Evolutionary conservation across 2,888 invertebrate genomes (phyloP), one percentile per base, ranked within the genome.

Genomic region (Lycia hirtaria): DNA sequence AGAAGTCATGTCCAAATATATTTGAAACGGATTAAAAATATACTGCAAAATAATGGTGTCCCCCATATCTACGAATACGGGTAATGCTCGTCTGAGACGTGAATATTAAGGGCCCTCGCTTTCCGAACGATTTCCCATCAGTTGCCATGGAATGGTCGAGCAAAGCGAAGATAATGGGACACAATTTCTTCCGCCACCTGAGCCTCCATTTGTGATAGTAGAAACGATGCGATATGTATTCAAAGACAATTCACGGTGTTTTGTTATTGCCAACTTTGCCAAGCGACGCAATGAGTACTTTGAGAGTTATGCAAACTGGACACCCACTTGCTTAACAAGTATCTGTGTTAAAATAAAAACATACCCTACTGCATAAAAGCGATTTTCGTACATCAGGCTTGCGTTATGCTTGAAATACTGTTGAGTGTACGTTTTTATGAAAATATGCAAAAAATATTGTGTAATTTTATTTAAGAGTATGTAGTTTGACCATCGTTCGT

Each of bases 111-210:
- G 69, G 72, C 68, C 72, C 72, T 77, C 75, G 74, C 75, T 75
- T 80, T 81, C 80, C 80, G 72, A 78, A 80, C 83, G 83, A 82
- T 86, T 83, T 77, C 75, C 83, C 83, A 85, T 86, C 80, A 83
- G 75, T 81, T 77, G 79, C 79, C 81, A 85, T 84, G 83, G 83
- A 88, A 85, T 82, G 80, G 83, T 78, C 78, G 81, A 75, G 78
- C 78, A 80, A 75, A 75, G 79, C 81, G 80, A 72, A 80, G 73
- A 75, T 86, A 87, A 88, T 85, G 80, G 85, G 74, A 73, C 80
- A 83, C 87, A 83, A 87, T 87, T 87, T 83, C 83, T 81, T 83
- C 77, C 72, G 75, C 79, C 88, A 88, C 87, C 88, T 88, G 88
- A 78, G 81, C 73, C 82, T 47, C 55, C 60, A 57, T 60, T 60